Evolutionary conservation across 2,797 vertebrate species (phyloP).

Genomic region (Fratercula arctica): DNA sequence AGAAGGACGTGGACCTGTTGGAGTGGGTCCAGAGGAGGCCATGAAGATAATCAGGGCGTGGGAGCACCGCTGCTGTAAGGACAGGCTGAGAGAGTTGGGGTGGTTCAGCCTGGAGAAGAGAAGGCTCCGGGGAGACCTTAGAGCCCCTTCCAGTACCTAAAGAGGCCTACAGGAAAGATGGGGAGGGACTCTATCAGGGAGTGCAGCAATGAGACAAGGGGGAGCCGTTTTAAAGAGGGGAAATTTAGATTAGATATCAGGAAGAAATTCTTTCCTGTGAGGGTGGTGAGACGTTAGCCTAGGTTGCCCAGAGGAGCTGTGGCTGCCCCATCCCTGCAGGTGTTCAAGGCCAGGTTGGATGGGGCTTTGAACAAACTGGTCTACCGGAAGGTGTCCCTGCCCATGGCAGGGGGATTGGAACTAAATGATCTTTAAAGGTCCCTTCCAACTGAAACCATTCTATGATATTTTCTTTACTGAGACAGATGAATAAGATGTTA

Average conservation of each 20-base stretch:
- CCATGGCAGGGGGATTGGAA: not conserved
- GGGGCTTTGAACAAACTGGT: not conserved
- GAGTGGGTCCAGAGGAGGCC: not conserved
- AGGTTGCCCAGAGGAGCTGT: not conserved
- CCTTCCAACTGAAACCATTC: not conserved
- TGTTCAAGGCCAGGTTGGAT: not conserved
- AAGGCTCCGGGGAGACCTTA: not conserved
- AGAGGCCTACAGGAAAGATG: not conserved
- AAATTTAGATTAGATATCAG: not conserved
- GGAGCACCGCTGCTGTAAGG: not conserved
- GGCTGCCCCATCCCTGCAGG: not conserved
- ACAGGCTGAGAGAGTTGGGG: not conserved
- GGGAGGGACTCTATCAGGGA: not conserved
- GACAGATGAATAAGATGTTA: not conserved
- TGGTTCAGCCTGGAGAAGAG: not conserved
- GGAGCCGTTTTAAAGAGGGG: not conserved
- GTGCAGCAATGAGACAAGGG: not conserved
- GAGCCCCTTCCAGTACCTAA: not conserved
- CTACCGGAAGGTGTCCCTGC: not conserved
- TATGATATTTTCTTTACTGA: not conserved
- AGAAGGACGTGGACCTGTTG: not conserved
- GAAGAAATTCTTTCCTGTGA: not conserved
- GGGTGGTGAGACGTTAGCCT: not conserved
- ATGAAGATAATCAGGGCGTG: not conserved
- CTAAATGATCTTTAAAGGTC: not conserved